Base-by-base conservation (phyloP, 2,888 invertebrate species). In the Zeuzera pyrina region DNA sequence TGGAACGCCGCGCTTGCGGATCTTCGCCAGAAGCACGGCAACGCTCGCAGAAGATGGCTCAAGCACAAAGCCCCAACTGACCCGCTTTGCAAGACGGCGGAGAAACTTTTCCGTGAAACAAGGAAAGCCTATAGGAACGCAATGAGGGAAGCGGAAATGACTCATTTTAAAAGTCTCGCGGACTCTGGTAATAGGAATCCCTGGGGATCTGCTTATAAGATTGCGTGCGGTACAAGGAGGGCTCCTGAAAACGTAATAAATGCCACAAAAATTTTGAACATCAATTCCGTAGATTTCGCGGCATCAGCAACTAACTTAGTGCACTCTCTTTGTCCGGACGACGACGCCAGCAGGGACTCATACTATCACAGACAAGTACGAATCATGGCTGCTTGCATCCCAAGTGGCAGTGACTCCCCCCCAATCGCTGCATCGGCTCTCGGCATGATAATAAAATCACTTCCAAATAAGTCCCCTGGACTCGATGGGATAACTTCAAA, bases 311-410 rank as follows among this genome's bases (percentile, higher is more conserved):
- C 2, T 3, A 3, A 6, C 10, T 11, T 33, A 3, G 6, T 33
- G 10, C 2, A 5, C 2, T 15, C 28, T 3, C 23, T 33, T 3
- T 29, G 28, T 24, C 33, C 33, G n/a, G 33, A 33, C 14, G 33
- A 33, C 13, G 13, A 23, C 12, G 13, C 16, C 4, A 8, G 8
- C 8, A 3, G 7, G 12, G 33, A 33, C 25, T 16, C 24, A 2
- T 6, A 4, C 2, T 13, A 25, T n/a, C 33, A 29, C 22, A 8
- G 11, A 2, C 28, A 19, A 19, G 13, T 29, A 2, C 12, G 33
- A 8, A 12, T 23, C 2, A 5, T 25, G 10, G 33, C 33, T 5
- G 12, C 12, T 3, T 10, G n/a, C 8, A 7, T 13, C 13, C 33
- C 33, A 7, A 13, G 14, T 2, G 32, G 32, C 5, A 10, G n/a